These are phyloP conservation scores for Phenacoccus solenopsis DNA, from an alignment of 1,140 invertebrate genomes.

Conservation along the genomic window DNA sequence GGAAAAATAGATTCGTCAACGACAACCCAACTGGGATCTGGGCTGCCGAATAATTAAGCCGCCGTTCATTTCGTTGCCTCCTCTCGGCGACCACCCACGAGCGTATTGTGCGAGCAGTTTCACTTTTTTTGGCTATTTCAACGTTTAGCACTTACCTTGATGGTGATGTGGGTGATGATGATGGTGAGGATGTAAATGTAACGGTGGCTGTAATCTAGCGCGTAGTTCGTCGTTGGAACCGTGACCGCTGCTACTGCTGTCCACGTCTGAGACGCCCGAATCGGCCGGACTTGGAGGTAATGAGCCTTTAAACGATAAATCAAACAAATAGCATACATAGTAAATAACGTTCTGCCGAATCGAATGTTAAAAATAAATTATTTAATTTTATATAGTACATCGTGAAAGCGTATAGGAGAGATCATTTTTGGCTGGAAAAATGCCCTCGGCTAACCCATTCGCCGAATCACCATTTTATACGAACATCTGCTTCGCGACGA, in stretches of 20 bases:
- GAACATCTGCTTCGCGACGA: too few species aligned
- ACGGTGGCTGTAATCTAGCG: conserved; percentile 51
- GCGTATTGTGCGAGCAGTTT: background rate
- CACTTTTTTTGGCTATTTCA: background rate
- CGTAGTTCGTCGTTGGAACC: conserved; percentile 77
- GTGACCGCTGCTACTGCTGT: conserved; percentile 82
- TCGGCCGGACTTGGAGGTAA: conserved; percentile 92
- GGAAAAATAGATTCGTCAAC: background rate
- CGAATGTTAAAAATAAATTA: background rate
- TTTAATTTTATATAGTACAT: too few species aligned
- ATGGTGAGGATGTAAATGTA: conserved; percentile 34
- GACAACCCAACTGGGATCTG: too few species aligned
- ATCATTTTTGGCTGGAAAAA: too few species aligned
- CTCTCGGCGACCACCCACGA: background rate
- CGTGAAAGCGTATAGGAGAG: too few species aligned
- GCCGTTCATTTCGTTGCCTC: too few species aligned
- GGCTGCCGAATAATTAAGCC: too few species aligned
- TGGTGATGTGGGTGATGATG: conserved; percentile 31
- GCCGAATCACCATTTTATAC: too few species aligned
- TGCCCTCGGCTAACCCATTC: too few species aligned
- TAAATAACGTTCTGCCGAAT: background rate
- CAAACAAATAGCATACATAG: conserved; percentile 4
- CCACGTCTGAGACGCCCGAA: conserved; percentile 91
- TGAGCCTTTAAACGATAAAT: conserved; percentile 46
- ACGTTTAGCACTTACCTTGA: conserved; percentile 32